Percentiles rank a stretch among this genome's conserved stretches.
Evolutionary conservation across 2,113 vertebrate species (phyloP).

Genomic region (Guaruba guarouba): DNA sequence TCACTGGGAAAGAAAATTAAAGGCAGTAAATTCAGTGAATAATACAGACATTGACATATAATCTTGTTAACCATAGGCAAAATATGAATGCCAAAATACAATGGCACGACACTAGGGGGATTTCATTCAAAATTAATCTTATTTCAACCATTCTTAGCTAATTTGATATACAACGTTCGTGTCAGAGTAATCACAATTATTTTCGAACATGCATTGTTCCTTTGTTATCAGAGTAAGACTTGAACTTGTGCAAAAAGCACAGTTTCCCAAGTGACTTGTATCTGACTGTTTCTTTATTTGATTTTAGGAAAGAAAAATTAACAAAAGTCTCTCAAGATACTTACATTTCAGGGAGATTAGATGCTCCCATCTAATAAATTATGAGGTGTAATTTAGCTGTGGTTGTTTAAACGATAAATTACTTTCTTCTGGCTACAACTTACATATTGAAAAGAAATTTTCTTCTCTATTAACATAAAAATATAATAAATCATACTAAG

Average conservation of each 20-base stretch:
- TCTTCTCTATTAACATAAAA: not conserved
- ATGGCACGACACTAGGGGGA: not conserved
- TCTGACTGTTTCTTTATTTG: not conserved
- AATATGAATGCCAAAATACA: not conserved
- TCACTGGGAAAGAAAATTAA: not conserved
- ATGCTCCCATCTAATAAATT: not conserved
- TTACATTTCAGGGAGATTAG: not conserved
- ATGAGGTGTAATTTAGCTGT: not conserved
- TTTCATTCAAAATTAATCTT: not conserved
- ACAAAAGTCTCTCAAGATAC: not conserved
- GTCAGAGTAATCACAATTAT: not conserved
- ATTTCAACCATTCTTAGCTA: not conserved
- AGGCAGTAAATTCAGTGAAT: not conserved
- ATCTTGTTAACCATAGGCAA: not conserved
- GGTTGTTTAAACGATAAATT: not conserved
- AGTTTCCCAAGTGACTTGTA: not conserved
- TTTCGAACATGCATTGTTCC: not conserved
- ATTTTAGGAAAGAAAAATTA: conserved; percentile 14
- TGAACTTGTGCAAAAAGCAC: not conserved
- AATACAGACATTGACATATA: not conserved
- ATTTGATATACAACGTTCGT: not conserved
- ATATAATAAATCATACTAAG: not conserved
- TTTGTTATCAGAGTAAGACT: not conserved
- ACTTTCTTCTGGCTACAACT: not conserved
- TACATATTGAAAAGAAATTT: not conserved